Conservation (phyloP, 2,113 vertebrate genomes). For the Rousettus leschenaultii region DNA sequence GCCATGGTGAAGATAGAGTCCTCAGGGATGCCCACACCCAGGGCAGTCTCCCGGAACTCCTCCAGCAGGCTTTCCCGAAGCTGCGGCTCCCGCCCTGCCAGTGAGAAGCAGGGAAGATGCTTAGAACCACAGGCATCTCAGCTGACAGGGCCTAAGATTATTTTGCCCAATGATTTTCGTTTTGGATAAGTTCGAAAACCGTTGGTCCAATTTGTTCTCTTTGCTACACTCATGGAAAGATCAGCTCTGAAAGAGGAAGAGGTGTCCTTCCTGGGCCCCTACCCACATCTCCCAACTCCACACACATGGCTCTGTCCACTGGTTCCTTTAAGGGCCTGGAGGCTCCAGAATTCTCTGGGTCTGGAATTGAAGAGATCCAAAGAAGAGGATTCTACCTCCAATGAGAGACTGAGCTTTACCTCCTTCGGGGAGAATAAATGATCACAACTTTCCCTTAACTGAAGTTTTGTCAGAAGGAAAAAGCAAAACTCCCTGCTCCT, state of each 20-base stretch:
- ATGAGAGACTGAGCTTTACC: background rate
- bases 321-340: background rate
- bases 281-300: background rate
- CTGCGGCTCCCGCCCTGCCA: conserved; percentile 84
- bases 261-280: background rate
- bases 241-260: background rate
- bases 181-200: background rate
- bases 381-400: background rate
- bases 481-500: background rate
- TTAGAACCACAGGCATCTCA: background rate
- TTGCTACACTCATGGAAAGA: background rate
- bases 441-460: background rate
- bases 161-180: background rate
- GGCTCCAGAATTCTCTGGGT: background rate
- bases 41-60: conserved; percentile 86
- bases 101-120: background rate
- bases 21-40: conserved; percentile 82
- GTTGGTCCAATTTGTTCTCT: background rate
- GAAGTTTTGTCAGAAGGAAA: background rate
- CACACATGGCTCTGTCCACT: background rate
- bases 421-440: background rate
- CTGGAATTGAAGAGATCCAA: background rate
- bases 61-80: conserved; percentile 84
- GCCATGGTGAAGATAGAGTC: conserved; percentile 82
- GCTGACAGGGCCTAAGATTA: background rate